These are phyloP conservation scores for Moxostoma hubbsi DNA, from an alignment of 2,797 vertebrate genomes.

Conservation along the genomic window DNA sequence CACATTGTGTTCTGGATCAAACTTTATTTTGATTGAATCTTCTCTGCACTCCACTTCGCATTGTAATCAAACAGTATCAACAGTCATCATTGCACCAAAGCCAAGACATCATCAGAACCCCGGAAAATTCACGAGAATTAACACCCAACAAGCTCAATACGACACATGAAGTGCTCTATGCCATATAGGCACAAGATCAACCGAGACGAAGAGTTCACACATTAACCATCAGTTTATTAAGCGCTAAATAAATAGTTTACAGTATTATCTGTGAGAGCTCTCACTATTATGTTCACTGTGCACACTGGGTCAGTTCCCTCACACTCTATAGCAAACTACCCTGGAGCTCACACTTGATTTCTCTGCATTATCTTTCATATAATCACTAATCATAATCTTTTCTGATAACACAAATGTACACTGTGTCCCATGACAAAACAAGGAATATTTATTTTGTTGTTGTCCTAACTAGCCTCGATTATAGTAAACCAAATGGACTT, in stretches of 20 bases:
- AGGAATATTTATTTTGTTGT: no score
- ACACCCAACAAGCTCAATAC: conserved; percentile 52
- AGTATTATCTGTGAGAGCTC: conserved; percentile 48
- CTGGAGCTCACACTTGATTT: conserved; percentile 28
- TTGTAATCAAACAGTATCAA: conserved; percentile 70
- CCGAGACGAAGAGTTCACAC: conserved; percentile 50
- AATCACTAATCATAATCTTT: conserved; percentile 11
- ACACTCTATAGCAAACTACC: conserved; percentile 67
- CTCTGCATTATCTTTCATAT: conserved; percentile 16
- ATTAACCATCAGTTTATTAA: conserved; percentile 27
- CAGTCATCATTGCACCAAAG: conserved; percentile 69
- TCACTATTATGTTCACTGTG: conserved; percentile 54
- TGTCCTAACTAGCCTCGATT: no score
- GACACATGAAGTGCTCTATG: conserved; percentile 20
- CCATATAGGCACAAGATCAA: conserved; percentile 29
- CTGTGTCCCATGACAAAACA: background rate
- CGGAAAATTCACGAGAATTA: conserved; percentile 52
- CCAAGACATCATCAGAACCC: conserved; percentile 57
- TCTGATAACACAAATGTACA: conserved; percentile 6
- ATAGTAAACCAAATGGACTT: no score
- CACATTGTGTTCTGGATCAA: conserved; percentile 46
- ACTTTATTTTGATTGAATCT: conserved; percentile 33
- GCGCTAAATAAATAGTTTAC: conserved; percentile 56
- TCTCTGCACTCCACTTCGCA: conserved; percentile 58
- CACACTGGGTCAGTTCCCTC: conserved; percentile 62